A percentile compares a stretch with the other conserved stretches of the same genome.
These are phyloP conservation scores for Melinaea menophilus DNA, from an alignment of 2,888 invertebrate genomes.

Conservation along the genomic window DNA sequence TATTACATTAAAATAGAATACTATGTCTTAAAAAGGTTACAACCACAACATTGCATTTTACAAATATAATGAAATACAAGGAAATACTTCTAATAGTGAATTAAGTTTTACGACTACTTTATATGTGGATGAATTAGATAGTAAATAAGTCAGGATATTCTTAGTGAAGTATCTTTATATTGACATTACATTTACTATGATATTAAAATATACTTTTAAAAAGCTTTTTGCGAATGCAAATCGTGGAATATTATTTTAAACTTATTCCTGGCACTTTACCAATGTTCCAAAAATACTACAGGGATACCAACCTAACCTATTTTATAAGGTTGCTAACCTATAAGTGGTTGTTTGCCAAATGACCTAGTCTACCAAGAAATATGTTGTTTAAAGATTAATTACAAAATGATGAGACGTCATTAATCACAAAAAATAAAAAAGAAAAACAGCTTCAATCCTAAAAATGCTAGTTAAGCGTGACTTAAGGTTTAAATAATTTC, in stretches of 20 bases:
- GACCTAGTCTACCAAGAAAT: background rate
- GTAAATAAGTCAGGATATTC: too few relatives aligned
- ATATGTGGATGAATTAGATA: too few relatives aligned
- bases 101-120: too few relatives aligned
- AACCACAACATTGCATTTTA: too few relatives aligned
- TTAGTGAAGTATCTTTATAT: background rate
- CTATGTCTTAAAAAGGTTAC: too few relatives aligned
- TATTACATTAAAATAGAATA: too few relatives aligned
- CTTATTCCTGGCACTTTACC: conserved; percentile 3
- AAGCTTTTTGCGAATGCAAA: background rate
- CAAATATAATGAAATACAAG: too few relatives aligned
- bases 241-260: background rate
- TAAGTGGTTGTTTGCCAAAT: background rate
- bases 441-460: too few relatives aligned
- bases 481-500: too few relatives aligned
- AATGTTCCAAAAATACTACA: conserved; percentile 3
- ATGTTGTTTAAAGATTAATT: background rate
- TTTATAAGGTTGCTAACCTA: background rate
- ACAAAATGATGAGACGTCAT: background rate
- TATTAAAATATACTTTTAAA: background rate
- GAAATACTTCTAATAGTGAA: too few relatives aligned
- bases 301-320: conserved; percentile 2
- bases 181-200: background rate
- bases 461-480: too few relatives aligned
- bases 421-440: too few relatives aligned